Evolutionary conservation across 2,888 invertebrate species (phyloP).

Genomic region (Diarsia mendica): DNA sequence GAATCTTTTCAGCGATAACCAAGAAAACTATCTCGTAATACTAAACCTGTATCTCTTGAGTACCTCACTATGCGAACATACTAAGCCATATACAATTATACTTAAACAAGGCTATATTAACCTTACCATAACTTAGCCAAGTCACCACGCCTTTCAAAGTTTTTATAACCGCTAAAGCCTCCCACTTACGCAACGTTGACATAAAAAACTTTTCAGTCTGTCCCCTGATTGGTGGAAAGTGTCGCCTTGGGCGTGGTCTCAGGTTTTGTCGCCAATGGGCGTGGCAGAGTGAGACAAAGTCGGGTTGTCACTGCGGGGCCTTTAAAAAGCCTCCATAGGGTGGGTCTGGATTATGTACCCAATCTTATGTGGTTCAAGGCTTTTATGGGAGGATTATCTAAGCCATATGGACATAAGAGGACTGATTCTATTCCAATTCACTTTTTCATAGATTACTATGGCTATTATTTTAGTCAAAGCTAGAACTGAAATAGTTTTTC

Average conservation of each 20-base stretch:
- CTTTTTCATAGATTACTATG: not conserved
- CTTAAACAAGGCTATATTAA: not conserved
- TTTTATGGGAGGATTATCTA: constrained; percentile 21
- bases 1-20: not conserved
- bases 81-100: not conserved
- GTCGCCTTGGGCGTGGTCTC: constrained; percentile 86
- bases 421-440: not conserved
- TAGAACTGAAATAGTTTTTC: not conserved
- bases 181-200: constrained; percentile 59
- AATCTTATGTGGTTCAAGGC: constrained; percentile 43
- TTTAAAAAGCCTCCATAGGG: constrained; percentile 80
- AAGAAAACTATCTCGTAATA: not conserved
- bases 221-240: constrained; percentile 83
- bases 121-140: constrained; percentile 7
- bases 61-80: not conserved
- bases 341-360: constrained; percentile 64
- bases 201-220: constrained; percentile 74
- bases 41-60: not conserved
- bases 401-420: not conserved
- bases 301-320: constrained; percentile 83
- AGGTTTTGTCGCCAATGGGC: constrained; percentile 88
- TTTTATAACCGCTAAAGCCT: constrained; percentile 57
- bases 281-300: constrained; percentile 81
- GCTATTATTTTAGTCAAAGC: not conserved
- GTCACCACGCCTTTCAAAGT: constrained; percentile 45